Evolutionary conservation across 2,113 vertebrate species (phyloP).

Genomic region (Apus apus): DNA sequence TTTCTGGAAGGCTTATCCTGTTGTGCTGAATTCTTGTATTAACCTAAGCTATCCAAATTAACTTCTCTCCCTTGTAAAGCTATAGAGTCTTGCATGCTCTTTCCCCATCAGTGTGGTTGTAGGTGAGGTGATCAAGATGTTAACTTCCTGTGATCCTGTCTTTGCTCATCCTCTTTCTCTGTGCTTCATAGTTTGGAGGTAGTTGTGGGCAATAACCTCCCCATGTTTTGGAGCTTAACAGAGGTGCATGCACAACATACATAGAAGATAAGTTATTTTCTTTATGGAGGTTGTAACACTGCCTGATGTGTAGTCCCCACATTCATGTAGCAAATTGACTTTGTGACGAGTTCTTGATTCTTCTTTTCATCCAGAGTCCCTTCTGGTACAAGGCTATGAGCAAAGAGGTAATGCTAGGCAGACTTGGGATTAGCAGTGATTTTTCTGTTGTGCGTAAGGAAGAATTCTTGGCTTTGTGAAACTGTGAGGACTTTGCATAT

Average conservation of each 20-base stretch:
- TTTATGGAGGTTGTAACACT: background rate
- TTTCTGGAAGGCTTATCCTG: background rate
- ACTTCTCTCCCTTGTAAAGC: background rate
- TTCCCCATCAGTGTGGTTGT: background rate
- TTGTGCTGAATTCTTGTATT: background rate
- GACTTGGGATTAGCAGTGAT: background rate
- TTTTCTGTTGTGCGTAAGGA: background rate
- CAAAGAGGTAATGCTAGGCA: background rate
- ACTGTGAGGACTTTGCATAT: background rate
- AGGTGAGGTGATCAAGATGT: background rate
- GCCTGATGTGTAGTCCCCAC: background rate
- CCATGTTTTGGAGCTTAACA: background rate
- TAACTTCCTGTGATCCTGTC: background rate
- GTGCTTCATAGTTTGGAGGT: background rate
- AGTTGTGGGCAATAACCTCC: background rate
- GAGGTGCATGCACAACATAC: background rate
- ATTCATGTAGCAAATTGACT: background rate
- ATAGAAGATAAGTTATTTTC: background rate
- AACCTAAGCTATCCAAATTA: background rate
- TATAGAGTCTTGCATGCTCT: background rate
- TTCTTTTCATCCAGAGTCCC: background rate
- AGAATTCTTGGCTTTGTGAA: background rate
- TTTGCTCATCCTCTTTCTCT: background rate
- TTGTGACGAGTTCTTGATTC: background rate
- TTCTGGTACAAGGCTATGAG: background rate